These are phyloP conservation scores for Bombus polaris DNA, from an alignment of 1,140 invertebrate genomes.

Conservation along the genomic window DNA sequence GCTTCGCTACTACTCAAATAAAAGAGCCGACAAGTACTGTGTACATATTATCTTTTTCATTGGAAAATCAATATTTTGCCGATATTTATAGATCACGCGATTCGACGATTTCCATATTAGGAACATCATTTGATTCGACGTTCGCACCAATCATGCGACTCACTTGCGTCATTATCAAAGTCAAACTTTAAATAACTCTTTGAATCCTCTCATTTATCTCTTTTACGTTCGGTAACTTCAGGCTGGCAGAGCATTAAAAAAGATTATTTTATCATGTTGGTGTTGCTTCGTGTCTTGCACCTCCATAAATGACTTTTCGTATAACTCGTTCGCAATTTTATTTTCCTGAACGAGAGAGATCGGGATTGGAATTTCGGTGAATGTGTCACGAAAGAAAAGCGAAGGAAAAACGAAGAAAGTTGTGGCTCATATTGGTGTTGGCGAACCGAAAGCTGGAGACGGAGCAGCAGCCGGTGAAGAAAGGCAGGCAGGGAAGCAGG, in stretches of 20 bases:
- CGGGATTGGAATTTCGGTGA: neutral
- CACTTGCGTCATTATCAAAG: constrained; percentile 30
- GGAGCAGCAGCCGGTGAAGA: neutral
- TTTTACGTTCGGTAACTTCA: neutral
- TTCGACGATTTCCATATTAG: neutral
- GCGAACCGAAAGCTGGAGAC: neutral
- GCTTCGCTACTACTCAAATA: neutral
- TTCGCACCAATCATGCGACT: constrained; percentile 1
- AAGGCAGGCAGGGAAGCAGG: neutral
- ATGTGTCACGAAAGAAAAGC: neutral
- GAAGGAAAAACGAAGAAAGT: neutral
- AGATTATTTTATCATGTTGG: too few relatives aligned
- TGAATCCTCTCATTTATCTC: constrained; percentile 22
- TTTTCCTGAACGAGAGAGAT: neutral
- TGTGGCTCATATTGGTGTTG: neutral
- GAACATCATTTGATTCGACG: constrained; percentile 14
- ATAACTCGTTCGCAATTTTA: neutral
- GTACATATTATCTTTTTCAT: too few relatives aligned
- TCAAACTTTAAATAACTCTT: constrained; percentile 31
- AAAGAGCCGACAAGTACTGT: neutral
- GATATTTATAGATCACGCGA: constrained; percentile 11
- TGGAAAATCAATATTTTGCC: constrained; percentile 2
- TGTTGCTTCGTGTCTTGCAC: neutral
- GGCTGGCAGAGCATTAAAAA: neutral
- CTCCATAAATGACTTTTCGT: neutral